Percentiles rank a stretch among this genome's conserved stretches.
phyloP scores from a whole-genome alignment of 2,113 vertebrate species.

The Tachysurus vachellii region DNA sequence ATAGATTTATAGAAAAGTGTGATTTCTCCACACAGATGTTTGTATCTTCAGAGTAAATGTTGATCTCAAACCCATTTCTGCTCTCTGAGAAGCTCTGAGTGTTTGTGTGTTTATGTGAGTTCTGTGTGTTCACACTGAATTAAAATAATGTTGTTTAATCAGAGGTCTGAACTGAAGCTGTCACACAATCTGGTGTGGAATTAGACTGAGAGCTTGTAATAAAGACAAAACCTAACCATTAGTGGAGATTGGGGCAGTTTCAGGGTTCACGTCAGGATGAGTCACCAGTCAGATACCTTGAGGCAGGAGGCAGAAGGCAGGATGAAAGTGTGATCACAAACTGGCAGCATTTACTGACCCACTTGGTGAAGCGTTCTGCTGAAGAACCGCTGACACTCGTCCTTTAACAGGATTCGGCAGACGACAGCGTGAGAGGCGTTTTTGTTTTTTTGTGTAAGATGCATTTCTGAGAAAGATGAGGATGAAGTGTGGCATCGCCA shows the following conservation, averaged over 20 bases:
- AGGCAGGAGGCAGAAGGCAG: constrained; percentile 26
- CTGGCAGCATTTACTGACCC: constrained; percentile 35
- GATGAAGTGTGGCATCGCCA: neutral
- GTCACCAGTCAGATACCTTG: constrained; percentile 54
- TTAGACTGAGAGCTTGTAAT: too few relatives aligned
- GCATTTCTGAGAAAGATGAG: constrained; percentile 5
- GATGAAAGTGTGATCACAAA: constrained; percentile 48
- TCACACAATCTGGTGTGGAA: too few relatives aligned
- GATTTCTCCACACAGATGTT: too few relatives aligned
- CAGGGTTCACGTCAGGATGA: neutral
- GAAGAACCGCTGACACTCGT: constrained; percentile 2
- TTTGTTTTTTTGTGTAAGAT: neutral
- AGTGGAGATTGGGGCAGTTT: neutral
- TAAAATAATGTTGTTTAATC: too few relatives aligned
- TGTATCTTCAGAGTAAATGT: too few relatives aligned
- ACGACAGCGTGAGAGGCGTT: neutral
- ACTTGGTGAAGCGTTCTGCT: constrained; percentile 12
- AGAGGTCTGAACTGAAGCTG: too few relatives aligned
- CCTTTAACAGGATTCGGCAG: neutral
- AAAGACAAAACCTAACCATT: neutral
- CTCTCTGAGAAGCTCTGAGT: too few relatives aligned
- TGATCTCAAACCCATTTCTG: too few relatives aligned
- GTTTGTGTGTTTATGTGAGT: too few relatives aligned
- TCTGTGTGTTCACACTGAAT: too few relatives aligned
- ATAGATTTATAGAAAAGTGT: too few relatives aligned